A percentile compares a stretch with the other conserved stretches of the same genome.
Conservation (phyloP, 2,888 invertebrate genomes). For the Ectemnius continuus region DNA sequence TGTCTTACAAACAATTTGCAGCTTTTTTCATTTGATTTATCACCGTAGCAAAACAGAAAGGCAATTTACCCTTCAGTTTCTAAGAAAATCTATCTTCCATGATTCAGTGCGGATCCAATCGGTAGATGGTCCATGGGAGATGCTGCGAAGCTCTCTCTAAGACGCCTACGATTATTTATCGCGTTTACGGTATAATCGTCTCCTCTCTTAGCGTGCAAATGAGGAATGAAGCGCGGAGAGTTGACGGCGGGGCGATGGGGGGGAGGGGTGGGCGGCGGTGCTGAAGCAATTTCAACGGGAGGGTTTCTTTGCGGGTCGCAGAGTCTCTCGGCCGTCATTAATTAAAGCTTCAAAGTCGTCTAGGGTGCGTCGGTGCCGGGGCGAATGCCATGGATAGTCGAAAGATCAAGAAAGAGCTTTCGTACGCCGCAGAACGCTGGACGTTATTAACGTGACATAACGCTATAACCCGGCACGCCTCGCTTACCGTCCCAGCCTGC, state of each 20-base stretch:
- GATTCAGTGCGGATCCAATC: slow-evolving; percentile 44
- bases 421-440: slow-evolving; percentile 41
- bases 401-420: slow-evolving; percentile 62
- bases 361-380: slow-evolving; percentile 47
- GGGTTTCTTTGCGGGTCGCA: slow-evolving; percentile 39
- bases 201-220: slow-evolving; percentile 40
- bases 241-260: not conserved
- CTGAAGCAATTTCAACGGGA: slow-evolving; percentile 58
- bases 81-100: not conserved
- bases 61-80: not conserved
- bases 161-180: slow-evolving; percentile 60
- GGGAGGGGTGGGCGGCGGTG: not conserved
- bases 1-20: no score
- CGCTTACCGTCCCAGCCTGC: slow-evolving; percentile 27
- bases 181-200: slow-evolving; percentile 35
- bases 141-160: slow-evolving; percentile 44
- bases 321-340: slow-evolving; percentile 62
- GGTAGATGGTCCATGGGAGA: slow-evolving; percentile 23
- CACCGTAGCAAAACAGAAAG: not conserved
- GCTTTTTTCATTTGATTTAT: no score
- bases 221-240: slow-evolving; percentile 31
- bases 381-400: slow-evolving; percentile 60
- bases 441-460: slow-evolving; percentile 75
- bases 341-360: slow-evolving; percentile 72
- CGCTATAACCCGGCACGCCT: slow-evolving; percentile 55